phyloP scores from a whole-genome alignment of 1,140 invertebrate species.

The fruit fly (Drosophila melanogaster) region DNA sequence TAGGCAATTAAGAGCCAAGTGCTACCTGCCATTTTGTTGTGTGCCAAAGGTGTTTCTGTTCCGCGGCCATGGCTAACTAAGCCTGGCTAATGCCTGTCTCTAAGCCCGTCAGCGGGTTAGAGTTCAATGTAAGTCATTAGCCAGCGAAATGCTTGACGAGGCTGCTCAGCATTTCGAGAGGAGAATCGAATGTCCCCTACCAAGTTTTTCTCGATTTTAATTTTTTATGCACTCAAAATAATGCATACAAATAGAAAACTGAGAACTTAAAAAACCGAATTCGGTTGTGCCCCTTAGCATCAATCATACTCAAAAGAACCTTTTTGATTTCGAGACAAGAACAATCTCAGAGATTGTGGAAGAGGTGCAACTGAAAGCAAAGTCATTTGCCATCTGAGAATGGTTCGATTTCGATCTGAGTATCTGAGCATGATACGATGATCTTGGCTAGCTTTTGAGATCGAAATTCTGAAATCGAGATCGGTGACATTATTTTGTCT shows the following conservation, averaged over 20 bases:
- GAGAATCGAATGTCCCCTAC: neutral
- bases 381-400: no score
- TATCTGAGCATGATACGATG: no score
- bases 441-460: no score
- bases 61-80: conserved; percentile 30
- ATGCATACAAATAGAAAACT: neutral
- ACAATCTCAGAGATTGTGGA: no score
- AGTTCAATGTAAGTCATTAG: conserved; percentile 62
- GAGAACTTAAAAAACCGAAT: no score
- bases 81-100: conserved; percentile 58
- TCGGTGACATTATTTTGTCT: no score
- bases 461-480: no score
- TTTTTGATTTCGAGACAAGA: no score
- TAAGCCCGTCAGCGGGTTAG: conserved; percentile 34
- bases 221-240: neutral
- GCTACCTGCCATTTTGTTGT: conserved; percentile 78
- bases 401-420: no score
- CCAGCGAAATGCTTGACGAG: conserved; percentile 10
- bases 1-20: conserved; percentile 76
- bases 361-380: no score
- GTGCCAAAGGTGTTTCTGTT: conserved; percentile 30
- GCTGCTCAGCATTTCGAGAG: conserved; percentile 2
- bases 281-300: no score
- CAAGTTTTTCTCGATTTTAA: neutral
- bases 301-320: no score